Evolutionary conservation across 2,113 vertebrate genomes (phyloP).

Genomic region (Poeciliopsis turrubarensis): DNA sequence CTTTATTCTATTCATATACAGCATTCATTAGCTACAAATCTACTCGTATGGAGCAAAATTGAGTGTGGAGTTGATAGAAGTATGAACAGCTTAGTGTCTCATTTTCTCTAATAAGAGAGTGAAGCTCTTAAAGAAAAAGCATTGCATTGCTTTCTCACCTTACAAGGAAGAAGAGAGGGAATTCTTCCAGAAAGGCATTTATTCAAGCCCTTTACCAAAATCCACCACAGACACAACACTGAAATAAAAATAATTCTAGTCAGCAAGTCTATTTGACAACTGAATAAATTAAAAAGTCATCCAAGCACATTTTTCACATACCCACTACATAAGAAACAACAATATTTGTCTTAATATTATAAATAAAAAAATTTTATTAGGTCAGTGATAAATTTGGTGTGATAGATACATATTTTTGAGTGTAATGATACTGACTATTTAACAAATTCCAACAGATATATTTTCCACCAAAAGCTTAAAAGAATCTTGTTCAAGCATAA

Average conservation of each 20-base stretch:
- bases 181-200: conserved; percentile 6
- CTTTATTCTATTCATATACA: background rate
- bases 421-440: too few relatives aligned
- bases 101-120: background rate
- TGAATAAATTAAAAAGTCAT: background rate
- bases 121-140: conserved; percentile 20
- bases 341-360: background rate
- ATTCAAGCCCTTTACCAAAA: background rate
- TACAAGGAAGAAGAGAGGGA: conserved; percentile 35
- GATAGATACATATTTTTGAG: too few relatives aligned
- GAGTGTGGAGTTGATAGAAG: background rate
- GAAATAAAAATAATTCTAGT: background rate
- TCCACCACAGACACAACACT: background rate
- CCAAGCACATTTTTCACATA: background rate
- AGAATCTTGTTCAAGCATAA: too few relatives aligned
- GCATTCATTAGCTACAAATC: background rate
- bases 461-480: too few relatives aligned
- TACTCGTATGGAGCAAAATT: background rate
- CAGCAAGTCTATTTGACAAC: too few relatives aligned
- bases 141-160: conserved; percentile 31
- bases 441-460: too few relatives aligned
- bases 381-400: too few relatives aligned
- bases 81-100: background rate
- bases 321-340: background rate
- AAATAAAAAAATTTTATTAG: too few relatives aligned